phyloP scores from a whole-genome alignment of 2,888 invertebrate genomes.

The Oligia fasciuncula region DNA sequence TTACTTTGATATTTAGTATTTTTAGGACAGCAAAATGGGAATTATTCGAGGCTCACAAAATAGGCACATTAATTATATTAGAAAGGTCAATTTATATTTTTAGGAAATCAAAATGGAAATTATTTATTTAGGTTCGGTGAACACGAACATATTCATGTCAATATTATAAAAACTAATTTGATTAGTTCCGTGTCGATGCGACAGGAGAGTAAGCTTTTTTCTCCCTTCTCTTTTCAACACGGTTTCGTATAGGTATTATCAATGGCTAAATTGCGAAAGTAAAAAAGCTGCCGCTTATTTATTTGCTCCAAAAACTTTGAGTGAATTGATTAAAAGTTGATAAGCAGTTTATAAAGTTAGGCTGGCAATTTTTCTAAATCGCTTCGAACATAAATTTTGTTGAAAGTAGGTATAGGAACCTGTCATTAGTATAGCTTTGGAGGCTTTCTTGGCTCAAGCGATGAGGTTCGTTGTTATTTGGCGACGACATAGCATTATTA shows the following conservation, averaged over 20 bases:
- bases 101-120: background rate
- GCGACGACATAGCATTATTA: background rate
- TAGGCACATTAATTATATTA: no score
- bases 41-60: background rate
- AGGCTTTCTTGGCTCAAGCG: background rate
- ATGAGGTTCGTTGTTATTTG: background rate
- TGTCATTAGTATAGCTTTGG: slow-evolving; percentile 19
- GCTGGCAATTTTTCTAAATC: slow-evolving; percentile 43
- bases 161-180: no score
- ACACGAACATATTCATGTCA: no score
- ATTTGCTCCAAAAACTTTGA: slow-evolving; percentile 49
- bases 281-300: slow-evolving; percentile 44
- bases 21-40: background rate
- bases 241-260: background rate
- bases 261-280: slow-evolving; percentile 10
- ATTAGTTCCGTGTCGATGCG: background rate
- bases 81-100: background rate
- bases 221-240: background rate
- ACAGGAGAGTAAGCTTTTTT: background rate
- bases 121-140: background rate
- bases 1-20: background rate
- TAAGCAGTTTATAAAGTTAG: slow-evolving; percentile 35
- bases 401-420: background rate
- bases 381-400: slow-evolving; percentile 29
- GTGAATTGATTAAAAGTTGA: slow-evolving; percentile 56